These are phyloP conservation scores for Panagrolaimus sp. DNA, from an alignment of 1,140 invertebrate genomes.

Conservation along the genomic window DNA sequence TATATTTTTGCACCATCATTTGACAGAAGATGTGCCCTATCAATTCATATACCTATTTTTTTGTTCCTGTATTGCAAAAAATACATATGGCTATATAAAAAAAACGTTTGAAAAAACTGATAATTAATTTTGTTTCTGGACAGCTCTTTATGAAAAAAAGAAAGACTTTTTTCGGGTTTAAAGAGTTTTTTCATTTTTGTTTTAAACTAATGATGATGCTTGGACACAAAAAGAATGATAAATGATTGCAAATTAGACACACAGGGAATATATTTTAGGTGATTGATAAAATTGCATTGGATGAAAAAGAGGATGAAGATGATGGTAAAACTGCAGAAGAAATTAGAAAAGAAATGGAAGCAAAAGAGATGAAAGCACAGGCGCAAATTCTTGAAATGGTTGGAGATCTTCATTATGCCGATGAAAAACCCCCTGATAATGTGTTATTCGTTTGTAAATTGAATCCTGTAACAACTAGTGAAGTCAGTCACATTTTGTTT, in stretches of 20 bases:
- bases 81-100: too few species aligned
- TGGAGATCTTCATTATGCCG: slow-evolving; percentile 90
- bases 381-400: slow-evolving; percentile 98
- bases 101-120: too few species aligned
- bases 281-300: slow-evolving; percentile 81
- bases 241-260: not conserved
- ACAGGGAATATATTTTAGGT: slow-evolving; percentile 21
- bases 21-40: not conserved
- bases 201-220: too few species aligned
- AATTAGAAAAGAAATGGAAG: slow-evolving; percentile 77
- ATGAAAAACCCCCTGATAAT: slow-evolving; percentile 96
- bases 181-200: too few species aligned
- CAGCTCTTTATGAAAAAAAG: too few species aligned
- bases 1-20: not conserved
- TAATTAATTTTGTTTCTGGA: too few species aligned
- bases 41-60: slow-evolving; percentile 8
- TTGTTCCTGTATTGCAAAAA: too few species aligned
- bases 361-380: slow-evolving; percentile 86
- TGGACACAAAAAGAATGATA: too few species aligned
- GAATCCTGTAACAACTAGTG: slow-evolving; percentile 96
- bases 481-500: slow-evolving; percentile 58
- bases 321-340: slow-evolving; percentile 75
- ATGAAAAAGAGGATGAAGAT: slow-evolving; percentile 88
- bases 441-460: slow-evolving; percentile 98
- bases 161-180: too few species aligned